Base-by-base conservation (phyloP, 1,140 invertebrate species). In the Coelopa frigida region DNA sequence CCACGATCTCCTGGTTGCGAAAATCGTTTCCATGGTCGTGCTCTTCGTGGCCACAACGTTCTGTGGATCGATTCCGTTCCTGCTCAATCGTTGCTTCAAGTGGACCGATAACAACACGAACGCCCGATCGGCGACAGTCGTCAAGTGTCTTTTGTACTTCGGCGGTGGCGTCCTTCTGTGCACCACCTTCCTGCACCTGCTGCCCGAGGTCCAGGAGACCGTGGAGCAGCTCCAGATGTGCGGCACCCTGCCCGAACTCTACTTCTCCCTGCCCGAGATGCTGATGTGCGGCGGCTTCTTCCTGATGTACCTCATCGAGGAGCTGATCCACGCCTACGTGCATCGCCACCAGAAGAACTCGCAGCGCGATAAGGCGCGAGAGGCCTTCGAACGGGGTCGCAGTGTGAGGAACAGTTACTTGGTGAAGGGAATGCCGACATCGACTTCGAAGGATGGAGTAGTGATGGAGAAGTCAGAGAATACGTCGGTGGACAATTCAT, bases 91-190 rank as follows among this genome's bases (percentile, higher is more conserved):
- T 14, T 79, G 74, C 55, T 79, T 80, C 46, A 73, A 78, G 41
- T 84, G 79, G 79, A 68, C 59, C 1, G 61, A 66, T 37, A 60
- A 46, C 21, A 77, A 66, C 62, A 74, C 59, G 58, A 74, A 72
- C 33, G 55, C 61, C 4, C 69, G 72, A 46, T 76, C 74, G 0
- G 73, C 67, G 22, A 68, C 51, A 26, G 53, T 75, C 12, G 74
- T 80, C 3, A 59, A 75, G 49, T 57, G 81, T 14, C 66, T 93
- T 5, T 72, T 92, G 21, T 87, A 87, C 51, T 89, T 94, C 53
- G 91, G 91, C 3, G 93, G 89, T 3, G 93, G 94, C 1, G 90
- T 95, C 3, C 76, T 97, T 11, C 75, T 97, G 46, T 84, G 84
- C 33, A 95, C 92, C 1, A 91, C 87, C 1, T 90, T 95, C 54